A percentile compares a stretch with the other conserved stretches of the same genome.
Evolutionary conservation across 2,797 vertebrate species (phyloP).

Genomic region (Dallia pectoralis): DNA sequence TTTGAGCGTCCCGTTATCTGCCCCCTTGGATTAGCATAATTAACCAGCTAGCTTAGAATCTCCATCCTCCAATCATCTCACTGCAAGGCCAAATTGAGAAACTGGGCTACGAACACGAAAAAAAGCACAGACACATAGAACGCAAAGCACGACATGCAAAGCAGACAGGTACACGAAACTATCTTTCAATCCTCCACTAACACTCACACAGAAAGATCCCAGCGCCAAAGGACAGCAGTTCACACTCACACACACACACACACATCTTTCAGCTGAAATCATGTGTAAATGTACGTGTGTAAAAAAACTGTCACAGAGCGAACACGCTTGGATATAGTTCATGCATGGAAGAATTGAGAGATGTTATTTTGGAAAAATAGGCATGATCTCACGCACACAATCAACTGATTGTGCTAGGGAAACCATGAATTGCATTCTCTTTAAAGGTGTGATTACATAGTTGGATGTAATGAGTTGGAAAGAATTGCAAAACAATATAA

Average conservation of each 20-base stretch:
- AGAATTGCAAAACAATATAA: too few relatives aligned
- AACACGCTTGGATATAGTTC: too few relatives aligned
- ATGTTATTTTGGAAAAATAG: background rate
- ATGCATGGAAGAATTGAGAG: too few relatives aligned
- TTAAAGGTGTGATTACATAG: background rate
- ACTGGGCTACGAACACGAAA: background rate
- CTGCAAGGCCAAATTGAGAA: constrained; percentile 20
- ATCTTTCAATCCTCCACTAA: constrained; percentile 13
- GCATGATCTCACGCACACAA: constrained; percentile 1
- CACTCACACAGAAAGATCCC: constrained; percentile 3
- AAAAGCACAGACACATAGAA: background rate
- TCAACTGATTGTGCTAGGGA: background rate
- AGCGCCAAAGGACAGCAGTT: background rate
- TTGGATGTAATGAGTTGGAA: background rate
- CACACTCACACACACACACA: constrained; percentile 23
- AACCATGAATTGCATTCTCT: constrained; percentile 2
- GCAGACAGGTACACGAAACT: background rate
- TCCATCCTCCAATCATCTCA: constrained; percentile 33
- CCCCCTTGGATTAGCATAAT: constrained; percentile 64
- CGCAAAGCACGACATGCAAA: constrained; percentile 3
- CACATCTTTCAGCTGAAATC: background rate
- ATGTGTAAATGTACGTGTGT: too few relatives aligned
- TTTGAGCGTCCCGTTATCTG: constrained; percentile 53
- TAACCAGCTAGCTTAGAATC: constrained; percentile 32
- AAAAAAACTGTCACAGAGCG: too few relatives aligned